These are phyloP conservation scores for Mus spicilegus DNA, from an alignment of 2,113 vertebrate genomes.

Conservation along the genomic window DNA sequence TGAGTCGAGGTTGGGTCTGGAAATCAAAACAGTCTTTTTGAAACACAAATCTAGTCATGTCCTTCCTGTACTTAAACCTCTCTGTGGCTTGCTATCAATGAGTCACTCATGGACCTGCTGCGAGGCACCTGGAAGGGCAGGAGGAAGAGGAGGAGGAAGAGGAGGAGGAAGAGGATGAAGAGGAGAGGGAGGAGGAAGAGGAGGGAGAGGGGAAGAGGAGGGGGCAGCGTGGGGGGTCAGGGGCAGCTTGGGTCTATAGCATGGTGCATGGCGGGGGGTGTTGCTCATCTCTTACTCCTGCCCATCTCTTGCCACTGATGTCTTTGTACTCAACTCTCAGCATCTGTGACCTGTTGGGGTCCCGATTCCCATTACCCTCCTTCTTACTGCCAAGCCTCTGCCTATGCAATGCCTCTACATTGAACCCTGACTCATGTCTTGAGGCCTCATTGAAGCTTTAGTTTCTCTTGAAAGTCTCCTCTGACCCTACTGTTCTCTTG, in stretches of 20 bases:
- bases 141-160: not conserved
- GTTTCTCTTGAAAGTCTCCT: not conserved
- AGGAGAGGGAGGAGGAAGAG: too few relatives aligned
- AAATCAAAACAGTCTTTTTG: not conserved
- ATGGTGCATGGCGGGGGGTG: fast-evolving
- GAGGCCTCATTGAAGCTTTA: not conserved
- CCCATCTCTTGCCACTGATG: not conserved
- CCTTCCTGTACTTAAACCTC: not conserved
- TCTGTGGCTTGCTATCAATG: not conserved
- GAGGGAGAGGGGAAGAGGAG: too few relatives aligned
- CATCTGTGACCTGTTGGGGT: not conserved
- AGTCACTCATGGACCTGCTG: not conserved
- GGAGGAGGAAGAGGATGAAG: not conserved
- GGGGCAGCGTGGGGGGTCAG: too few relatives aligned
- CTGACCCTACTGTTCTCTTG: not conserved
- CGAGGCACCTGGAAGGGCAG: not conserved
- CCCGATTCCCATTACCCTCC: fast-evolving
- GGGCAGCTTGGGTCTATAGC: not conserved
- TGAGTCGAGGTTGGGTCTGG: not conserved
- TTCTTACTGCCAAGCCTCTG: not conserved
- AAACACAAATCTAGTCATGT: not conserved
- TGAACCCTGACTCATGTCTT: not conserved
- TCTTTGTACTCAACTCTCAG: not conserved
- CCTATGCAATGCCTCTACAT: not conserved
- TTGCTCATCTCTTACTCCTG: too few relatives aligned